Evolutionary conservation across 2,888 invertebrate species (phyloP).

Genomic region (Heliothis peltigera): DNA sequence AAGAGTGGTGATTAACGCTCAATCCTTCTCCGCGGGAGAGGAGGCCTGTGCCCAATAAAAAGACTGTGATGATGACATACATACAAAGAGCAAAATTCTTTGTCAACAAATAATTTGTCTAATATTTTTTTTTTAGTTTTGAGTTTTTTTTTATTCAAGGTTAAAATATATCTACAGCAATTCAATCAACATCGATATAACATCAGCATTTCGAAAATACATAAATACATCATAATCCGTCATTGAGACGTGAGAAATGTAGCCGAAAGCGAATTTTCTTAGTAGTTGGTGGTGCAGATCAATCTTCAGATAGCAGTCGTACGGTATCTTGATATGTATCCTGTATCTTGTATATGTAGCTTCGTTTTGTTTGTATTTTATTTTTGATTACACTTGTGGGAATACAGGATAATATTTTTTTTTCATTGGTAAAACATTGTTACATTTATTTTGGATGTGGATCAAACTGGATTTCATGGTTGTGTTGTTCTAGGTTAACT

Average conservation of each 20-base stretch:
- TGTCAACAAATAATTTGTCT: no score
- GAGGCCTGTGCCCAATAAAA: no score
- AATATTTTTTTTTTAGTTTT: no score
- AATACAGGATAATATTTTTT: conserved; percentile 4
- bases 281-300: conserved; percentile 52
- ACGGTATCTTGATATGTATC: conserved; percentile 14
- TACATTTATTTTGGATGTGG: neutral
- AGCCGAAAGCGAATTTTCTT: conserved; percentile 58
- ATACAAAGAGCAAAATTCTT: no score
- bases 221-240: conserved; percentile 80
- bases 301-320: conserved; percentile 48
- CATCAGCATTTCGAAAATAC: conserved; percentile 62
- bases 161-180: neutral
- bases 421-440: neutral
- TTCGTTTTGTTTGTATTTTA: conserved; percentile 25
- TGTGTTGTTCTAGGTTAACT: no score
- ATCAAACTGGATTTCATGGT: no score
- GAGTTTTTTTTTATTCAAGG: neutral
- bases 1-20: no score
- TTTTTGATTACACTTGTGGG: conserved; percentile 10
- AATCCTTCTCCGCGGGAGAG: no score
- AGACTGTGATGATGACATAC: no score
- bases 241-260: conserved; percentile 67
- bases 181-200: conserved; percentile 61
- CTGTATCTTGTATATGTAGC: conserved; percentile 5